Base-by-base conservation (phyloP, 2,797 vertebrate genomes). In the Anas flavirostris region DNA sequence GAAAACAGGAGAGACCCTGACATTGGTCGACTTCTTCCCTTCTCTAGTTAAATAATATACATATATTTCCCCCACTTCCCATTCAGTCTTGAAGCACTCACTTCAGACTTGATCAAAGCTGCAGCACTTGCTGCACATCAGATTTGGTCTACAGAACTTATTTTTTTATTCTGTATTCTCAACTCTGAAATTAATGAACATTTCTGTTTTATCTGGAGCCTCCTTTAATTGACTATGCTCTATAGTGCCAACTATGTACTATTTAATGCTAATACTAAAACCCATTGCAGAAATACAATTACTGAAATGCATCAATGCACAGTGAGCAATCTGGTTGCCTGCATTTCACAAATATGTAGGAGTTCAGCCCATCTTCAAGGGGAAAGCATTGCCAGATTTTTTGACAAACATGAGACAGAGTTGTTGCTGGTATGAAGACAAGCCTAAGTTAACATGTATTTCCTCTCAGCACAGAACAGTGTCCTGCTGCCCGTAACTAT, bases 381-480 rank as follows among this genome's bases (percentile, higher is more conserved):
- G 41, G 6, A 48, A 60, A 29, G 1, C 16, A 1, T 72, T 91
- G 39, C 14, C 6, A 5, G 16, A 22, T 55, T 90, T 74, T 78
- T 26, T 74, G 39, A n/a, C 0, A 3, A 39, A 17, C 10, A 31
- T 8, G 37, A 60, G 12, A 19, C 37, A n/a, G 29, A 67, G 11
- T 31, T 82, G 39, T 60, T 76, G 1, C 22, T 39, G 28, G 5
- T 21, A 21, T 16, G 69, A 86, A 88, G 22, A 26, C 26, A 77
- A 80, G 23, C 5, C 5, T 23, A 29, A 50, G 25, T 37, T 25
- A 69, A 29, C 31, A n/a, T 1, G 9, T 0, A 4, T 10, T 50
- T 76, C 22, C 2, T 67, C n/a, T 70, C 56, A 70, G 48, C 4
- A 9, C 4, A 25, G 7, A 74, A 60, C 5, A 11, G 3, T 14